Conservation (phyloP, 2,113 vertebrate genomes). For the Aegypius monachus region DNA sequence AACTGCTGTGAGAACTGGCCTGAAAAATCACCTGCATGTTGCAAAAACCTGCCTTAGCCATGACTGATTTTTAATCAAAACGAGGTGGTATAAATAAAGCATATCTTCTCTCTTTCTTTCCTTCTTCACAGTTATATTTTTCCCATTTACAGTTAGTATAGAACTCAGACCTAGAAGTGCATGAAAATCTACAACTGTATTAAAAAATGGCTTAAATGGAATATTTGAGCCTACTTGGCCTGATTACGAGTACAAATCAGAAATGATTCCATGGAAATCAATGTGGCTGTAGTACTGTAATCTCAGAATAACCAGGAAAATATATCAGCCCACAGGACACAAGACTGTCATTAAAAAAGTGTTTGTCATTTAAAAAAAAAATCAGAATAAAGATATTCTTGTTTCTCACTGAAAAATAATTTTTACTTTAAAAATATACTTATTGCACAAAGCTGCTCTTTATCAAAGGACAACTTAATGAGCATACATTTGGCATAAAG, state of each 20-base stretch:
- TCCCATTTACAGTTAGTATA: neutral
- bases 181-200: neutral
- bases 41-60: slow-evolving; percentile 43
- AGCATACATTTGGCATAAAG: neutral
- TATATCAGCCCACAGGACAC: neutral
- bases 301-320: neutral
- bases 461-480: neutral
- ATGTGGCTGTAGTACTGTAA: neutral
- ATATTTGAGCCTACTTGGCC: neutral
- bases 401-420: neutral
- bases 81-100: neutral
- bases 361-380: neutral
- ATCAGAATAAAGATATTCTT: neutral
- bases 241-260: neutral
- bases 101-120: neutral
- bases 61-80: neutral
- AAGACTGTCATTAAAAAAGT: neutral
- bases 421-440: neutral
- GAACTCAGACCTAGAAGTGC: neutral
- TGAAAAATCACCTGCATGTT: slow-evolving; percentile 34
- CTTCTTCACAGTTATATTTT: neutral
- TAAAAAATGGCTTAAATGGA: neutral
- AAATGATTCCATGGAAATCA: neutral
- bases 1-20: slow-evolving; percentile 58
- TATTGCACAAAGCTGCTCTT: neutral